Conservation (phyloP, 2,888 invertebrate genomes). For the Drosophila prolongata region DNA sequence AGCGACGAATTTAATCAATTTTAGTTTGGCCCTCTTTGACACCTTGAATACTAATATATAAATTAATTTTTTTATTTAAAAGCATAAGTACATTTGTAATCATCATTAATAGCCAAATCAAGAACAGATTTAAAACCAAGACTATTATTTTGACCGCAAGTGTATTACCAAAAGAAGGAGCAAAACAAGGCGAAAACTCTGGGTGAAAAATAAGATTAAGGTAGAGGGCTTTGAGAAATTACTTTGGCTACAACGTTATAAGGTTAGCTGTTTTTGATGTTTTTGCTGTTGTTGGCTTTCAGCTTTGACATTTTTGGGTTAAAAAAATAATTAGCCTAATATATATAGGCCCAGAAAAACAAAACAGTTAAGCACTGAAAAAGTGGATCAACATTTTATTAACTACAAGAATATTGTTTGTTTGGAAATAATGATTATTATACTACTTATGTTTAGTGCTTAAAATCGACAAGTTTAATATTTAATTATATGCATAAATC, state of each 20-base stretch:
- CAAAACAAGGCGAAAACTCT: conserved; percentile 1
- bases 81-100: too few relatives aligned
- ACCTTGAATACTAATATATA: neutral
- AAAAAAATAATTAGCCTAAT: conserved; percentile 68
- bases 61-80: too few relatives aligned
- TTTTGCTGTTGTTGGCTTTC: conserved; percentile 29
- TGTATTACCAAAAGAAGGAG: conserved; percentile 5
- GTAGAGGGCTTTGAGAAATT: conserved; percentile 37
- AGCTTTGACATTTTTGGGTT: conserved; percentile 73
- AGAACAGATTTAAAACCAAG: neutral
- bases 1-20: neutral
- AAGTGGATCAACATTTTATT: too few relatives aligned
- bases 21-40: too few relatives aligned
- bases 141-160: conserved; percentile 1
- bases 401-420: too few relatives aligned
- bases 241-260: conserved; percentile 46
- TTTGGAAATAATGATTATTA: too few relatives aligned
- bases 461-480: too few relatives aligned
- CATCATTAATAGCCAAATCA: too few relatives aligned
- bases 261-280: conserved; percentile 36
- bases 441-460: too few relatives aligned
- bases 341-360: conserved; percentile 49
- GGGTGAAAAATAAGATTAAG: conserved; percentile 25
- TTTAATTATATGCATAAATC: too few relatives aligned
- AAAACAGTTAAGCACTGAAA: conserved; percentile 26